These are phyloP conservation scores for Xanthorhoe designata DNA, from an alignment of 2,888 invertebrate genomes.

Conservation along the genomic window DNA sequence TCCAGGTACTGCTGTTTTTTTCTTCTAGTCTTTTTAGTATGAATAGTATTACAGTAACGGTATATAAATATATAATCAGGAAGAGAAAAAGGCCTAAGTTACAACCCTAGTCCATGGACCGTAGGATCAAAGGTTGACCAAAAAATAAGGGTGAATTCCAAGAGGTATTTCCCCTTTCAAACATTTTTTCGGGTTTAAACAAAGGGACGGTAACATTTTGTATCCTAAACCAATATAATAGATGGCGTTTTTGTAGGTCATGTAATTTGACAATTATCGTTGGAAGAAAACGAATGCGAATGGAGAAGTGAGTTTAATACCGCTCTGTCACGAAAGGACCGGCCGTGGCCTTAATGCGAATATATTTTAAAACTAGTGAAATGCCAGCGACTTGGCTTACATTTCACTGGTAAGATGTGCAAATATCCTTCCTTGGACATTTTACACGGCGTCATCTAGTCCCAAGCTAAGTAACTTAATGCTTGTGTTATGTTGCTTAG, in stretches of 20 bases:
- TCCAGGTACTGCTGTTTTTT: too few species aligned
- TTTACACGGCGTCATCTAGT: too few species aligned
- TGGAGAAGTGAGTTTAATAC: slow-evolving; percentile 23
- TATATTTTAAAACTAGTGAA: slow-evolving; percentile 19
- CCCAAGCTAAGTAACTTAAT: too few species aligned
- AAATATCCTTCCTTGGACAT: too few species aligned
- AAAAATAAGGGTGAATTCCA: slow-evolving; percentile 52
- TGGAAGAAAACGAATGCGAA: slow-evolving; percentile 24
- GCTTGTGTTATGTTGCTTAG: too few species aligned
- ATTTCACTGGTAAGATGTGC: too few species aligned
- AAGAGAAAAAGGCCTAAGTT: background rate
- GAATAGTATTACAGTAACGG: too few species aligned
- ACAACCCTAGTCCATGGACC: slow-evolving; percentile 8
- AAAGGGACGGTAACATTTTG: slow-evolving; percentile 35
- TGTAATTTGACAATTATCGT: slow-evolving; percentile 34
- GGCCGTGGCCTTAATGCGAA: slow-evolving; percentile 32
- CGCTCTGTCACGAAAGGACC: slow-evolving; percentile 28
- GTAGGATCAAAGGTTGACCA: slow-evolving; percentile 56
- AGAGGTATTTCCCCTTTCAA: slow-evolving; percentile 46
- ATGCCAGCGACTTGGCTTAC: background rate
- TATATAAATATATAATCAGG: background rate
- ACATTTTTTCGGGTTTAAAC: slow-evolving; percentile 42
- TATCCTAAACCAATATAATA: slow-evolving; percentile 25
- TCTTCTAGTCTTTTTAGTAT: too few species aligned
- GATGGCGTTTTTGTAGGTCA: slow-evolving; percentile 25